These are phyloP conservation scores for Andrena haemorrhoa DNA, from an alignment of 2,888 invertebrate species.

Conservation along the genomic window DNA sequence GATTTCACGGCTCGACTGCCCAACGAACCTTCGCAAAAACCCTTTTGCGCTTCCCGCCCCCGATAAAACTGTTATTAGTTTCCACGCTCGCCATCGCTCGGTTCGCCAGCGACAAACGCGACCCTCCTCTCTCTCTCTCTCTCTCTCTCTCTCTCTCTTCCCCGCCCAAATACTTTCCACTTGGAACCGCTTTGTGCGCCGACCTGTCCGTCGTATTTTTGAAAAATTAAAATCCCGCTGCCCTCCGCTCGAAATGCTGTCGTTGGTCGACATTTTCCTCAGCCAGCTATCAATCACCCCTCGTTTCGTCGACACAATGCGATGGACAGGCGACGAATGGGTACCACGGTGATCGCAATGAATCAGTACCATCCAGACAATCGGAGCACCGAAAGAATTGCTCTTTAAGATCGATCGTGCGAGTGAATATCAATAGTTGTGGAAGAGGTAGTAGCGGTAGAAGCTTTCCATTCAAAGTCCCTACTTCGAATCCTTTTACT, in stretches of 20 bases:
- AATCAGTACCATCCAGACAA: conserved; percentile 66
- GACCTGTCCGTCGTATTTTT: conserved; percentile 18
- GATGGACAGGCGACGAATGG: neutral
- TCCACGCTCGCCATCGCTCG: neutral
- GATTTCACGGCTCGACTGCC: conserved; percentile 5
- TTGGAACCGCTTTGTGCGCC: neutral
- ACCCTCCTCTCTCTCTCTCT: neutral
- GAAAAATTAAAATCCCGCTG: conserved; percentile 30
- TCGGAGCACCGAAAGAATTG: conserved; percentile 45
- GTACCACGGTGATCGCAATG: conserved; percentile 54
- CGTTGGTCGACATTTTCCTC: conserved; percentile 12
- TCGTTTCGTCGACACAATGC: conserved; percentile 18
- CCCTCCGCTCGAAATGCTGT: neutral
- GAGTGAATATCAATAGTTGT: conserved; percentile 55
- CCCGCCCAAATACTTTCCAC: neutral
- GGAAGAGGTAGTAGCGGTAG: no score
- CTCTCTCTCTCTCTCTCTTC: no score
- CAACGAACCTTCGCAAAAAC: neutral
- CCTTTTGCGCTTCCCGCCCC: neutral
- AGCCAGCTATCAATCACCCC: conserved; percentile 35
- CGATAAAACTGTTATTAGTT: neutral
- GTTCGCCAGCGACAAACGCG: neutral
- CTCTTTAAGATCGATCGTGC: conserved; percentile 47
- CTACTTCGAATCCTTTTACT: no score
- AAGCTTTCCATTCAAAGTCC: no score